phyloP scores from a whole-genome alignment of 2,113 vertebrate genomes.

The Manacus vitellinus region DNA sequence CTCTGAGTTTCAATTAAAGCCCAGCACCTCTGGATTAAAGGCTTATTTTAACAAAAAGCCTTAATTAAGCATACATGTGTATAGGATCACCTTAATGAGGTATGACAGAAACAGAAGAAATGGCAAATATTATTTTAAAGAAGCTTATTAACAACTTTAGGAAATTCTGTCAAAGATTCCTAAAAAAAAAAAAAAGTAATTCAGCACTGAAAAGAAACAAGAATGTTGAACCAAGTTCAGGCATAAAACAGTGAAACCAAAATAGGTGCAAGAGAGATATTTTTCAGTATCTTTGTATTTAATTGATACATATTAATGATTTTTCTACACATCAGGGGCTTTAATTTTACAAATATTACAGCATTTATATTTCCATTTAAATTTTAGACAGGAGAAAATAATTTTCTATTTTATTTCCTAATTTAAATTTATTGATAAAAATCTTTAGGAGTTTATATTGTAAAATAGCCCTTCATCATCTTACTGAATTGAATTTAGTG shows the following conservation, averaged over 20 bases:
- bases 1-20: slow-evolving; percentile 40
- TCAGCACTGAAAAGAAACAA: neutral
- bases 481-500: neutral
- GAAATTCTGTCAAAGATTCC: neutral
- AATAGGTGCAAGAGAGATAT: fast-evolving
- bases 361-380: neutral
- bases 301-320: neutral
- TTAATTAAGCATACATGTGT: slow-evolving; percentile 52
- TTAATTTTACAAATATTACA: neutral
- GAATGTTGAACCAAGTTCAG: neutral
- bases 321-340: neutral
- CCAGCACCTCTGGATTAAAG: slow-evolving; percentile 51
- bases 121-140: neutral
- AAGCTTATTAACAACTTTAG: neutral
- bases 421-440: neutral
- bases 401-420: neutral
- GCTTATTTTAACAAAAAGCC: slow-evolving; percentile 54
- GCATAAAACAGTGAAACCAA: neutral
- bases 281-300: neutral
- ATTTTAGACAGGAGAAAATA: neutral
- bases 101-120: slow-evolving; percentile 32
- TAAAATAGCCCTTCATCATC: neutral
- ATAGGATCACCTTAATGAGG: slow-evolving; percentile 51
- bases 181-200: neutral
- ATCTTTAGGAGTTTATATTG: neutral